Conservation (phyloP, 2,888 invertebrate genomes). For the Argynnis bischoffii region DNA sequence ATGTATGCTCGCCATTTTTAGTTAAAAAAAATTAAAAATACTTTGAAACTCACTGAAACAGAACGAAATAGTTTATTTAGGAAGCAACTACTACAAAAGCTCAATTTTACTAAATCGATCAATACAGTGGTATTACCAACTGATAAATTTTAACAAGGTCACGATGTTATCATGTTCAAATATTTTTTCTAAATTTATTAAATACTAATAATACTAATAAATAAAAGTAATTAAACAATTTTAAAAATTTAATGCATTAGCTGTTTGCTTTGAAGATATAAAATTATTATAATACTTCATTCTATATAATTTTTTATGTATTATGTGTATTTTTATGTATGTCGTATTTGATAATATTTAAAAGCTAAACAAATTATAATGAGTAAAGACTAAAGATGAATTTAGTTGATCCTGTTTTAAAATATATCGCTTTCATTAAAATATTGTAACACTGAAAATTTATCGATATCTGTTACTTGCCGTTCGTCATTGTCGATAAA, state of each 20-base stretch:
- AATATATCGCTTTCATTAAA: background rate
- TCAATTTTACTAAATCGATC: slow-evolving; percentile 27
- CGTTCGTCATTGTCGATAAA: background rate
- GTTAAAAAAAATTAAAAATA: background rate
- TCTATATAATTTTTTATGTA: too few relatives aligned
- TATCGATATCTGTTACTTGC: background rate
- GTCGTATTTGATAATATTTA: too few relatives aligned
- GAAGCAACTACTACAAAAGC: background rate
- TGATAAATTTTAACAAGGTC: slow-evolving; percentile 35
- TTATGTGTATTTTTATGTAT: too few relatives aligned
- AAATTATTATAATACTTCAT: too few relatives aligned
- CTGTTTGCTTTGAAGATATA: too few relatives aligned
- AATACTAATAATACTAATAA: background rate
- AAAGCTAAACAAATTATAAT: too few relatives aligned
- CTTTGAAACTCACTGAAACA: background rate
- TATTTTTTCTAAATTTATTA: background rate
- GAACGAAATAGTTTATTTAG: background rate
- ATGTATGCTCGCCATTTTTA: slow-evolving; percentile 61
- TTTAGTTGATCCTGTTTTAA: background rate
- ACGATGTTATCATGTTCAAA: slow-evolving; percentile 4
- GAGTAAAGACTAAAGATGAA: too few relatives aligned
- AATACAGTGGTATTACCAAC: slow-evolving; percentile 33
- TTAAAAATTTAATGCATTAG: too few relatives aligned
- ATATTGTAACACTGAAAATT: background rate
- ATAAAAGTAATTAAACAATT: too few relatives aligned